phyloP scores from a whole-genome alignment of 2,888 invertebrate genomes.

The Nomada goodeniana region DNA sequence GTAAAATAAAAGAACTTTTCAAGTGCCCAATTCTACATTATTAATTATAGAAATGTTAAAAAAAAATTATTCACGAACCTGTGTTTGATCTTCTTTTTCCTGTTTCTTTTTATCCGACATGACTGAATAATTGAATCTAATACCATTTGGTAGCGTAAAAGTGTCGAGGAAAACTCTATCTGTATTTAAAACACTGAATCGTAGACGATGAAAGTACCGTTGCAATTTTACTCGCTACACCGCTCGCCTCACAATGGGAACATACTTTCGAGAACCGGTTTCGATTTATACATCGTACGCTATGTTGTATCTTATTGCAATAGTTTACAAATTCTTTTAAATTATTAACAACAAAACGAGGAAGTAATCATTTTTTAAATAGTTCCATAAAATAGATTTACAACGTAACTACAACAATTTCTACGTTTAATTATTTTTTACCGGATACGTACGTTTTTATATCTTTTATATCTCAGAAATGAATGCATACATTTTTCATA shows the following conservation, averaged over 20 bases:
- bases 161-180: neutral
- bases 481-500: neutral
- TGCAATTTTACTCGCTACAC: slow-evolving; percentile 60
- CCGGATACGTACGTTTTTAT: no score
- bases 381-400: no score
- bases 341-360: neutral
- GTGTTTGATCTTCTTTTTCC: slow-evolving; percentile 19
- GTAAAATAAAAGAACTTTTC: slow-evolving; percentile 13
- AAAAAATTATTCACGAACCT: slow-evolving; percentile 36
- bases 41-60: neutral
- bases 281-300: slow-evolving; percentile 1
- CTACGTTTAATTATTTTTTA: neutral
- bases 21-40: neutral
- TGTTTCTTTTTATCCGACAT: slow-evolving; percentile 56
- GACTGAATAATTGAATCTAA: slow-evolving; percentile 10
- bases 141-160: slow-evolving; percentile 31
- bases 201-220: slow-evolving; percentile 73
- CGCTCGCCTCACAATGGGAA: slow-evolving; percentile 25
- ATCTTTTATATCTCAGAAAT: neutral
- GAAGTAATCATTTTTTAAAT: neutral
- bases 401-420: neutral
- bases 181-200: slow-evolving; percentile 21
- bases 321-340: neutral
- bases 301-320: neutral
- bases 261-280: slow-evolving; percentile 51